Conservation (phyloP, 2,113 vertebrate genomes). For the Macroglossus sobrinus region DNA sequence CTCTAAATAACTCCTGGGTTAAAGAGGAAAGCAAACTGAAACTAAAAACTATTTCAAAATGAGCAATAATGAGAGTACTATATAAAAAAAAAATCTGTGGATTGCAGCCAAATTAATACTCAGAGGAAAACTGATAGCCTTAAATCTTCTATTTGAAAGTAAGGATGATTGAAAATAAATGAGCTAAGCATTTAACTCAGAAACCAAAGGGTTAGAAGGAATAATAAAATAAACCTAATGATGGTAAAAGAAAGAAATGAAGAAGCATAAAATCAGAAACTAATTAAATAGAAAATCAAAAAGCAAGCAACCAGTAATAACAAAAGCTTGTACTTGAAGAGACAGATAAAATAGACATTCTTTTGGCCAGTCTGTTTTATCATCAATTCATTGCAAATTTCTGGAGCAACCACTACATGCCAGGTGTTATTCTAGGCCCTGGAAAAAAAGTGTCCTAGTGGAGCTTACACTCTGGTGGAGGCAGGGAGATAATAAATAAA, state of each 20-base stretch:
- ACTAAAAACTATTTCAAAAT: neutral
- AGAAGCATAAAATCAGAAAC: neutral
- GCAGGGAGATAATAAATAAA: neutral
- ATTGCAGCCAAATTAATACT: constrained; percentile 9
- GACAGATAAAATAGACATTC: neutral
- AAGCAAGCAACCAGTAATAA: neutral
- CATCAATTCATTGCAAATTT: neutral
- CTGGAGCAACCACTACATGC: neutral
- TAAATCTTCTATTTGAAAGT: neutral
- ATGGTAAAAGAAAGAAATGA: neutral
- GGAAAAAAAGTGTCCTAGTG: neutral
- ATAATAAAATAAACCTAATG: neutral
- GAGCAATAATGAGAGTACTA: neutral
- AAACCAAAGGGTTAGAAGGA: neutral
- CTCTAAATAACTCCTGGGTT: neutral
- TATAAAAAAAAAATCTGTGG: neutral
- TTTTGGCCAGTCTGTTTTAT: neutral
- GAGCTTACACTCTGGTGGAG: no score
- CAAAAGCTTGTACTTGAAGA: neutral
- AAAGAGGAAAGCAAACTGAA: constrained; percentile 18
- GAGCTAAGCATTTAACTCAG: neutral
- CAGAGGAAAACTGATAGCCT: constrained; percentile 19
- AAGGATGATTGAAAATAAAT: neutral
- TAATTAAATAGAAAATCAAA: neutral
- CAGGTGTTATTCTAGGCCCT: neutral